Evolutionary conservation across 92 coral and sea anemone genomes (phyloP), one percentile per base, ranked within the genome.

Genomic region (Anthopleura xanthogrammica): DNA sequence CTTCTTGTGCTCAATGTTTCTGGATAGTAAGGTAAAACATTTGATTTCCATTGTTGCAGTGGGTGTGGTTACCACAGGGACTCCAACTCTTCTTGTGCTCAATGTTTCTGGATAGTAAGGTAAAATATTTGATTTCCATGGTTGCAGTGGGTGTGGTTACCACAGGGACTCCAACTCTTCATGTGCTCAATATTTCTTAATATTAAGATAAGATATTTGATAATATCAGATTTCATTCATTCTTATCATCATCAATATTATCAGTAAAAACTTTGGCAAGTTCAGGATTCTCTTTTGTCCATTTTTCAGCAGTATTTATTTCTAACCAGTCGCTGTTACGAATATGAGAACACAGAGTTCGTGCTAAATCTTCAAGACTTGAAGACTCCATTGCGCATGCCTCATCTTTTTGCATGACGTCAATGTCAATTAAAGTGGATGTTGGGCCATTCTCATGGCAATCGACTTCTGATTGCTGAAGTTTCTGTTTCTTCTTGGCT

Each of bases 211-310:
- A 46, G 9, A 3, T 46, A 46, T 5, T 46, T 46, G 50, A 46
- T 29, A 29, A 29, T 9, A 5, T 46, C 50, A 5, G 50, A 46
- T 3, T 46, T 46, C 50, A 46, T 9, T 46, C 9, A 46, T 46
- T 46, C 9, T 46, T 46, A 46, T 29, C 22, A 40, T 79, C 40
- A 48, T 71, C 66, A 17, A 77, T 55, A 52, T 60, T 68, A 50
- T 82, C 72, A 46, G 82, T 56, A 82, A 89, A 94, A 17, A 75
- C 90, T 64, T 94, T 83, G 10, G 96, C 98, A 16, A 92, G 81
- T 73, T 90, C 93, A 12, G 98, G 98, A 82, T 94, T 94, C 50
- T 94, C 97, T 85, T 89, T 70, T 1, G 82, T 79, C 94, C 92
- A 92, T 72, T 92, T 94, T 29, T 94, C 98, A 1, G 98, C 92